These are phyloP conservation scores for Campoplex capitator DNA, from an alignment of 2,888 invertebrate species.

Conservation along the genomic window DNA sequence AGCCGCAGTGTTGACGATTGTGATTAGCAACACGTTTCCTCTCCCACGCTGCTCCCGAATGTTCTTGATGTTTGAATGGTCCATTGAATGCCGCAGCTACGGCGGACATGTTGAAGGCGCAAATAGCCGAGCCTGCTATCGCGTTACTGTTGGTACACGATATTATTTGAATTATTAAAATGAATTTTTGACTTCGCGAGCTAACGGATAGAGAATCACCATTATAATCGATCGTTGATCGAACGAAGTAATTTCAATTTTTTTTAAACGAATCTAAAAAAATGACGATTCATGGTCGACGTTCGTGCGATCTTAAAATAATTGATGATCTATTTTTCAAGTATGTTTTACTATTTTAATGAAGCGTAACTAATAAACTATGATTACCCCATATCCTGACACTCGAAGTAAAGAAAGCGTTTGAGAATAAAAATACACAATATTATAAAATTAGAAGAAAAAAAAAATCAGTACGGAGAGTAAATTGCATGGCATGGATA, in stretches of 20 bases:
- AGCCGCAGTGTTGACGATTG: conserved; percentile 85
- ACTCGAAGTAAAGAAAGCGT: conserved; percentile 31
- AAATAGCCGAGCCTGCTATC: conserved; percentile 96
- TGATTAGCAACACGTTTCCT: conserved; percentile 85
- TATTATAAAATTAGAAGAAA: conserved; percentile 1
- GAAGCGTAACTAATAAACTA: conserved; percentile 3
- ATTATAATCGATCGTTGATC: neutral
- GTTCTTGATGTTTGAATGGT: conserved; percentile 93
- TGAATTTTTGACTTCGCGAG: neutral
- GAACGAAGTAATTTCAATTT: neutral
- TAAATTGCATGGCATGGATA: neutral
- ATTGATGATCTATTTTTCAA: neutral
- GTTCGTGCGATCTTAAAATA: neutral
- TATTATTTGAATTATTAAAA: neutral
- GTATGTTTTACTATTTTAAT: neutral
- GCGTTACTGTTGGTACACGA: conserved; percentile 88
- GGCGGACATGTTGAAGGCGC: conserved; percentile 94
- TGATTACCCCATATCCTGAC: conserved; percentile 55
- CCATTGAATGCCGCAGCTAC: conserved; percentile 93
- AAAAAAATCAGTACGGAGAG: neutral
- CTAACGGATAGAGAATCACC: neutral
- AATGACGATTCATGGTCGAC: too few relatives aligned
- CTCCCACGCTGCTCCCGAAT: conserved; percentile 92
- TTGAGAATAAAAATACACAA: neutral
- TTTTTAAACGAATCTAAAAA: neutral